phyloP scores from a whole-genome alignment of 2,888 invertebrate genomes.

The Eristalis arbustorum region DNA sequence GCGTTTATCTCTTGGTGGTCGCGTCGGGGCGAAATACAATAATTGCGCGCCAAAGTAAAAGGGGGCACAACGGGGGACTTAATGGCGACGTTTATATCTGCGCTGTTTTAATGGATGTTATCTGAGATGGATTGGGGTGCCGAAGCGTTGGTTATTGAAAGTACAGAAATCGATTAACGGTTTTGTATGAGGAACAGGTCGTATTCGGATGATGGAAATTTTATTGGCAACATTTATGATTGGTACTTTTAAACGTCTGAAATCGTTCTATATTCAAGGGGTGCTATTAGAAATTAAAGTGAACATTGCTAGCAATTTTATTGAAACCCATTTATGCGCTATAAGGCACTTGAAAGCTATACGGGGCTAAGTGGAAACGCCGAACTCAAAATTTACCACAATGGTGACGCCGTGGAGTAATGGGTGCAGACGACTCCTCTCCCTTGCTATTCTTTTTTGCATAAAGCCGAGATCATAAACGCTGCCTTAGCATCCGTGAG shows the following conservation, averaged over 20 bases:
- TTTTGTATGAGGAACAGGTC: not conserved
- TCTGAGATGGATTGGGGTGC: not conserved
- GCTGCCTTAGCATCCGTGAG: no score
- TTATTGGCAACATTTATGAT: not conserved
- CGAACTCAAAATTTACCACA: no score
- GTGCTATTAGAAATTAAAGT: no score
- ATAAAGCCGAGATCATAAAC: no score
- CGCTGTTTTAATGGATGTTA: conserved; percentile 1
- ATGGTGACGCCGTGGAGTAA: no score
- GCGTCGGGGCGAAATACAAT: not conserved
- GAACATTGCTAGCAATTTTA: no score
- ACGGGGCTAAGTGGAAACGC: no score
- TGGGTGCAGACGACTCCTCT: no score
- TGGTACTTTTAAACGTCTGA: not conserved
- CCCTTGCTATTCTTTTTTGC: no score
- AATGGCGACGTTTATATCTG: conserved; percentile 22
- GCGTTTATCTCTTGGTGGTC: conserved; percentile 13
- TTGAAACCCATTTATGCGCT: no score
- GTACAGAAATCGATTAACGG: not conserved
- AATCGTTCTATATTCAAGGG: not conserved
- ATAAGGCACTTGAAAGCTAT: no score
- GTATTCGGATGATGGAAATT: not conserved
- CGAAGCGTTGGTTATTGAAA: not conserved
- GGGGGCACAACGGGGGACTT: conserved; percentile 10
- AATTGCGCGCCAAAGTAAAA: conserved; percentile 9